Evolutionary conservation across 37 sponge, comb jelly and placozoan genomes (phyloP), one percentile per base, ranked within the genome.

Genomic region (Eunapius fragilis): DNA sequence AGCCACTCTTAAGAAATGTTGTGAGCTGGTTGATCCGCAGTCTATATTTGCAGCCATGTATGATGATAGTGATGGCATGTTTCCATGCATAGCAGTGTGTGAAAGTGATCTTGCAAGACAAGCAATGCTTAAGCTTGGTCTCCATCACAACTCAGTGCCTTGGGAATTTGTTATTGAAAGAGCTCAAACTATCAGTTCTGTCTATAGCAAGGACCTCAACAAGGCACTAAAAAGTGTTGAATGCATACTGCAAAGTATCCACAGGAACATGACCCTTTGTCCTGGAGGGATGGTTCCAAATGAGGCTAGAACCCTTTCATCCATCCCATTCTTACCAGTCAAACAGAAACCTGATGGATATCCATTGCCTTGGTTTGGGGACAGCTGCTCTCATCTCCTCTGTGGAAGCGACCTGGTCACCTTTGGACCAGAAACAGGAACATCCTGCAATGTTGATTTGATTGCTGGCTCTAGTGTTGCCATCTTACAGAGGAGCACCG

Each of bases 291-390:
- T 11, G 17, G 58, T 58, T 6, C 80, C 58, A 26, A 70, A 80
- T 32, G 34, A 26, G 1, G 32, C 37, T 23, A 35, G 7, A 31
- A 22, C 5, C 0, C 32, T 76, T 37, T 9, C 76, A 76, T 7
- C 33, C 0, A 31, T 94, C 25, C 89, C 88, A 3, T 94, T 94
- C 71, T 37, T 94, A 0, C 92, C 92, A 41, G 92, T 92, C 2
- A 4, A 88, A 32, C 76, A 72, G 25, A 92, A 88, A 77, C 89
- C 92, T 45, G 71, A 75, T 13, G 49, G 75, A 3, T 91, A 87
- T 72, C 84, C 80, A 33, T 68, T 91, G 10, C 37, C 70, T 23
- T 91, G 92, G 92, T 33, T 74, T 70, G 92, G 92, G 48, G 88
- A 87, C 23, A 47, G 37, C 17, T n/a, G 26, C 5, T 37, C 82